These are phyloP conservation scores for Trochalopteron elliotii DNA, from an alignment of 2,113 vertebrate genomes.

Conservation along the genomic window DNA sequence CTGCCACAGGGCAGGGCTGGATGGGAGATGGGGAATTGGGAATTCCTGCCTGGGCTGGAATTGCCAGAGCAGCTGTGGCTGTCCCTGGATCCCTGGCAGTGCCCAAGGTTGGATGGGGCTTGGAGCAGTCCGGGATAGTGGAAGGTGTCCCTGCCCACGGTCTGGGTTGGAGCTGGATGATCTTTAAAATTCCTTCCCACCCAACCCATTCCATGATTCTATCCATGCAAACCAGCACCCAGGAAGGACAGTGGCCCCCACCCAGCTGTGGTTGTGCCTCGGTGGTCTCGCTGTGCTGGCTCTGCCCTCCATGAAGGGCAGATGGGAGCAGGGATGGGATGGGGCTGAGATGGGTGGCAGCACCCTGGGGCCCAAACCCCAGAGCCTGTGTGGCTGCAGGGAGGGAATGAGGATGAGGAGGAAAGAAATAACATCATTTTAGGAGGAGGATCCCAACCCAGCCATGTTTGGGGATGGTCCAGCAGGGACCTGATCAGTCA, in stretches of 20 bases:
- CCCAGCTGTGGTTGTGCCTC: background rate
- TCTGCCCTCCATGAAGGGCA: rapidly evolving
- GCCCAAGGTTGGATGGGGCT: rapidly evolving
- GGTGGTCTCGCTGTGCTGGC: background rate
- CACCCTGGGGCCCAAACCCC: rapidly evolving
- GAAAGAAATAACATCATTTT: background rate
- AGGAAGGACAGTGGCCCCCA: background rate
- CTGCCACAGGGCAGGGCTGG: rapidly evolving
- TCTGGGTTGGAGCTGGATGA: background rate
- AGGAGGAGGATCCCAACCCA: background rate
- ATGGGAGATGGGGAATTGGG: rapidly evolving
- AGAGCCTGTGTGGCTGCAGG: rapidly evolving
- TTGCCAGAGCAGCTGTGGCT: background rate
- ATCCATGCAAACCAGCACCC: rapidly evolving
- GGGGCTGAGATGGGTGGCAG: background rate
- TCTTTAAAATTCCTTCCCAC: background rate
- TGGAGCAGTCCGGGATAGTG: rapidly evolving
- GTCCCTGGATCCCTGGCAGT: background rate
- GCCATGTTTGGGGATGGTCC: rapidly evolving
- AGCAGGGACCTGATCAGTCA: background rate
- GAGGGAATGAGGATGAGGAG: background rate
- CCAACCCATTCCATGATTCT: rapidly evolving
- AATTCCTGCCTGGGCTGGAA: background rate
- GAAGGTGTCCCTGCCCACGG: background rate
- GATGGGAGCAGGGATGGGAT: background rate